These are phyloP conservation scores for Cosmopolites sordidus DNA, from an alignment of 2,888 invertebrate species.

Conservation along the genomic window DNA sequence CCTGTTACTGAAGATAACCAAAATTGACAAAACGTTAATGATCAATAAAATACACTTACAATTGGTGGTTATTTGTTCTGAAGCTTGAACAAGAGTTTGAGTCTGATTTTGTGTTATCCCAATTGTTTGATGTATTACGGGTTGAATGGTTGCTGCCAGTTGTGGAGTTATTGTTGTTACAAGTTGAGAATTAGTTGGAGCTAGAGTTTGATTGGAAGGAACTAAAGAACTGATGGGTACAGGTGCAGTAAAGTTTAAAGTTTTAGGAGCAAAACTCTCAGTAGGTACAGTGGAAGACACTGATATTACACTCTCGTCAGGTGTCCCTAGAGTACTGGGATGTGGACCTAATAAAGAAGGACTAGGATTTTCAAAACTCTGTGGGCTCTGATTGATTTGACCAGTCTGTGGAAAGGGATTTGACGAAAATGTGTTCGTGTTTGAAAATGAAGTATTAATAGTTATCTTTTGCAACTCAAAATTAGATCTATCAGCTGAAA, in stretches of 20 bases:
- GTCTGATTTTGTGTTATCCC: slow-evolving; percentile 3
- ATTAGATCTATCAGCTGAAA: slow-evolving; percentile 39
- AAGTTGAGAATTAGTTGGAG: background rate
- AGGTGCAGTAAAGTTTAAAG: slow-evolving; percentile 10
- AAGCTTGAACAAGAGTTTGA: background rate
- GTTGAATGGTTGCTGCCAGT: slow-evolving; percentile 3
- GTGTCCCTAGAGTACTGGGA: slow-evolving; percentile 21
- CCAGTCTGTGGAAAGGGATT: background rate
- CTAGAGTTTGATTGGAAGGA: background rate
- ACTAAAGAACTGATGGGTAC: background rate
- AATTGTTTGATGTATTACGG: slow-evolving; percentile 17
- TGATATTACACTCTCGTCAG: background rate
- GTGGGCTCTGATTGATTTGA: slow-evolving; percentile 1
- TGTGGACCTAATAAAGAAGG: background rate
- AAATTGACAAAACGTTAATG: no score
- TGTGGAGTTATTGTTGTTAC: slow-evolving; percentile 5
- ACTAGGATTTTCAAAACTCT: slow-evolving; percentile 1
- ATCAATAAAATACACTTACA: slow-evolving; percentile 6
- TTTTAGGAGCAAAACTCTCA: slow-evolving; percentile 3
- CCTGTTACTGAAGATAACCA: slow-evolving; percentile 2
- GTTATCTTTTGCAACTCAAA: slow-evolving; percentile 44
- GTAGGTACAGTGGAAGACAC: background rate
- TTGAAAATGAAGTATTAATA: slow-evolving; percentile 40
- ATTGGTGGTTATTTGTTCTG: background rate
- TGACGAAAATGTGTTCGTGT: slow-evolving; percentile 21